Percentiles rank a stretch among this genome's conserved stretches.
Evolutionary conservation across 2,113 vertebrate species (phyloP).

Genomic region (Zeus faber): DNA sequence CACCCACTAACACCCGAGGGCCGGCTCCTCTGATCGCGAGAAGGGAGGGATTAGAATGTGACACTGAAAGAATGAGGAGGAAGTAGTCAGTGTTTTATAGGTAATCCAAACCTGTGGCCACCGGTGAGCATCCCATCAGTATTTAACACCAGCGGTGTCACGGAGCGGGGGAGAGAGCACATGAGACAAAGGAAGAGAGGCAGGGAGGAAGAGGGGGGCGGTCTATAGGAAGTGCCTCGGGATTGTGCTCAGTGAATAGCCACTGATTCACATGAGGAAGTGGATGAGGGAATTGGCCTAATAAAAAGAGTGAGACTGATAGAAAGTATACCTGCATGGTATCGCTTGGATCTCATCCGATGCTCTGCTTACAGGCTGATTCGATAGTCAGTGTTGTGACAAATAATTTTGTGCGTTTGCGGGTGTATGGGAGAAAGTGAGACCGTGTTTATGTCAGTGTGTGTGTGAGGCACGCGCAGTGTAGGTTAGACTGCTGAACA

Average conservation of each 20-base stretch:
- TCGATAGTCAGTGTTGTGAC: conserved; percentile 25
- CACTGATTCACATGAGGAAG: conserved; percentile 4
- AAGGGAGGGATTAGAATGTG: conserved; percentile 40
- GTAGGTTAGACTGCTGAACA: conserved; percentile 28
- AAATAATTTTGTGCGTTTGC: conserved; percentile 20
- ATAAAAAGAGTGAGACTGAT: conserved; percentile 39
- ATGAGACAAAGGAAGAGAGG: not conserved
- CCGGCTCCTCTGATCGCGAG: conserved; percentile 17
- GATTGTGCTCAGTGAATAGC: conserved; percentile 6
- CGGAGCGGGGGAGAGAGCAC: not conserved
- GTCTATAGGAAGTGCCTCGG: conserved; percentile 2
- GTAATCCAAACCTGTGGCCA: conserved; percentile 44
- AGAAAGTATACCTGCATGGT: conserved; percentile 41
- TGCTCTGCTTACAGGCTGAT: conserved; percentile 23
- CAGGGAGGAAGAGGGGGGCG: not conserved
- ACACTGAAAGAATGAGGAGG: conserved; percentile 37
- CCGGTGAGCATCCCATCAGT: conserved; percentile 23
- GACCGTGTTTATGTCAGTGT: conserved; percentile 9
- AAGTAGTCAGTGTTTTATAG: conserved; percentile 38
- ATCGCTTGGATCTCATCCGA: conserved; percentile 21
- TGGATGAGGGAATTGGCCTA: conserved; percentile 16
- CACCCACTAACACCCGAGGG: conserved; percentile 15
- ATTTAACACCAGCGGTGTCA: conserved; percentile 11
- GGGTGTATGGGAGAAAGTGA: not conserved
- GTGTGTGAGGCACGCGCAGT: conserved; percentile 9